Percentiles rank a stretch among this genome's conserved stretches.
phyloP scores from a whole-genome alignment of 1,140 invertebrate genomes.

The Drosophila lacteicornis region DNA sequence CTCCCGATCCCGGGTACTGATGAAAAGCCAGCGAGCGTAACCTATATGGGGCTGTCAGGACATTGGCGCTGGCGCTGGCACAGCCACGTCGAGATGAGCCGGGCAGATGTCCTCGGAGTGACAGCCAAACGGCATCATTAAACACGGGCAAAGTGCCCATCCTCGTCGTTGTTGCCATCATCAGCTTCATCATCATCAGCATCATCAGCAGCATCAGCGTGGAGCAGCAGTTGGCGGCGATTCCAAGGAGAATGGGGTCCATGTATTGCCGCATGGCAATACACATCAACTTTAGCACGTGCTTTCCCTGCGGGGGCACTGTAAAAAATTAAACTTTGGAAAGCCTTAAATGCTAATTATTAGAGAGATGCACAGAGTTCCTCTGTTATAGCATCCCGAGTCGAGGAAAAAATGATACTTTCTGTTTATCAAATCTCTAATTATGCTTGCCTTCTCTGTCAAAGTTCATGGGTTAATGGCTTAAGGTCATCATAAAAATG shows the following conservation, averaged over 20 bases:
- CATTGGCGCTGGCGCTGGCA: slow-evolving; percentile 12
- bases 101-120: slow-evolving; percentile 40
- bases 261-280: slow-evolving; percentile 44
- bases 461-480: not conserved
- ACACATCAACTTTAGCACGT: slow-evolving; percentile 73
- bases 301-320: slow-evolving; percentile 45
- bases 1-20: slow-evolving; percentile 43
- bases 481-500: slow-evolving; percentile 1
- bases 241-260: slow-evolving; percentile 18
- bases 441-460: too few species aligned
- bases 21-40: slow-evolving; percentile 74
- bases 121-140: slow-evolving; percentile 79
- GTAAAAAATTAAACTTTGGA: slow-evolving; percentile 28
- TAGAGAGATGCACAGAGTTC: not conserved
- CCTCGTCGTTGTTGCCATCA: slow-evolving; percentile 65
- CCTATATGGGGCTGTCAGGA: slow-evolving; percentile 68
- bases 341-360: not conserved
- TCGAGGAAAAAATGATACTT: not conserved
- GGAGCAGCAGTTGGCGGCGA: slow-evolving; percentile 49
- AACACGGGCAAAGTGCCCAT: slow-evolving; percentile 77
- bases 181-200: slow-evolving; percentile 42
- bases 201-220: not conserved
- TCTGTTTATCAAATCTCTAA: not conserved
- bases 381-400: too few species aligned
- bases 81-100: slow-evolving; percentile 51